phyloP scores from a whole-genome alignment of 1,140 invertebrate genomes.

The Pantala flavescens region DNA sequence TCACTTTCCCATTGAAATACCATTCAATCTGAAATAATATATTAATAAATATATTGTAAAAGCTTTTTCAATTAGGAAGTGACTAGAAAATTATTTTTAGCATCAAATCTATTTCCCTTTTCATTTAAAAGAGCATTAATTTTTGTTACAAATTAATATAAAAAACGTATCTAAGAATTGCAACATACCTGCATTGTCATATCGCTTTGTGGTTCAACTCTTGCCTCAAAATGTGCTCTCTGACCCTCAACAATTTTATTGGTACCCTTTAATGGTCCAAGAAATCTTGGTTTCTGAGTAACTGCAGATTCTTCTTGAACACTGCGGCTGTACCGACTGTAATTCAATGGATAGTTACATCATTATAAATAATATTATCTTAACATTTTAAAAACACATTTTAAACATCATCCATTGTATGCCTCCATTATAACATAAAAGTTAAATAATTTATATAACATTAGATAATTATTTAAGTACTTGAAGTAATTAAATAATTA shows the following conservation, averaged over 20 bases:
- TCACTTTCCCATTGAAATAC: constrained; percentile 80
- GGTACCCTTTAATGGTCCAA: constrained; percentile 77
- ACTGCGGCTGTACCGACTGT: constrained; percentile 33
- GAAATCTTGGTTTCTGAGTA: constrained; percentile 69
- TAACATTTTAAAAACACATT: too few relatives aligned
- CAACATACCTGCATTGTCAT: constrained; percentile 56
- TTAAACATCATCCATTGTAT: too few relatives aligned
- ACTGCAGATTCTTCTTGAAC: constrained; percentile 62
- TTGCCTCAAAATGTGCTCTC: constrained; percentile 89
- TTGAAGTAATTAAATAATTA: neutral
- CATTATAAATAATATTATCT: too few relatives aligned
- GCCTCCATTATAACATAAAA: neutral
- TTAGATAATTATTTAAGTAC: neutral
- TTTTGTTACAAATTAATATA: too few relatives aligned
- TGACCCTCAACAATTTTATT: constrained; percentile 93
- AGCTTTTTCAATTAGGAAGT: neutral
- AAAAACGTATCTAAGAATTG: too few relatives aligned
- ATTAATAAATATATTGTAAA: neutral
- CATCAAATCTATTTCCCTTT: too few relatives aligned
- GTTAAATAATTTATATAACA: neutral
- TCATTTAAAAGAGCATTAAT: too few relatives aligned
- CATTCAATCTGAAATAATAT: constrained; percentile 57
- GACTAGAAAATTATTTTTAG: neutral
- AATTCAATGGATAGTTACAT: constrained; percentile 20
- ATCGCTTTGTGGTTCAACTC: constrained; percentile 87